Evolutionary conservation across 2,113 vertebrate genomes (phyloP).

Genomic region (Onychostoma macrolepis): DNA sequence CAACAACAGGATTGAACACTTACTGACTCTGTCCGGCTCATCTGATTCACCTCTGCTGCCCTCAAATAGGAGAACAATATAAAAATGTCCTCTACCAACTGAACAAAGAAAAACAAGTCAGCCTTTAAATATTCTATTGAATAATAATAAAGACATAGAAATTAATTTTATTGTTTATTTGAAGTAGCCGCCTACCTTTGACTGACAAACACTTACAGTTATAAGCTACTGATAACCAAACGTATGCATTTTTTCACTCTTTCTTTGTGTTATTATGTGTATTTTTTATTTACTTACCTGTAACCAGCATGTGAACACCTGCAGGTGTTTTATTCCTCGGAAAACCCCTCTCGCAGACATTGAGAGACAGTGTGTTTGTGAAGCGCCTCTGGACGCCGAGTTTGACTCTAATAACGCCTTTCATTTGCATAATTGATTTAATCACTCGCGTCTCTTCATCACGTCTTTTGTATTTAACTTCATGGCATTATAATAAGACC

Average conservation of each 20-base stretch:
- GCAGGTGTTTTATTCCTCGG: constrained; percentile 27
- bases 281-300: constrained; percentile 16
- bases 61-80: not conserved
- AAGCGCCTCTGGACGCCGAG: not conserved
- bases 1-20: not conserved
- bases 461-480: not conserved
- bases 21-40: constrained; percentile 17
- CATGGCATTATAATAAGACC: not conserved
- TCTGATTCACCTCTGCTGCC: not conserved
- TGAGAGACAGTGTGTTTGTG: not conserved
- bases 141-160: not conserved
- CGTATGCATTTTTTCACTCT: not conserved
- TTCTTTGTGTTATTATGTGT: not conserved
- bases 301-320: constrained; percentile 45
- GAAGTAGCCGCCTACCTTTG: not conserved
- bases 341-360: constrained; percentile 19
- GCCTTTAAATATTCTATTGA: not conserved
- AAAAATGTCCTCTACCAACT: constrained; percentile 4
- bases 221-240: not conserved
- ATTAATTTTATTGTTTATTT: not conserved
- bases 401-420: constrained; percentile 2
- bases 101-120: not conserved
- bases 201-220: not conserved
- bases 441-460: constrained; percentile 7
- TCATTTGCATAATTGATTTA: constrained; percentile 41